phyloP scores from a whole-genome alignment of 1,140 invertebrate genomes.

The Mactra quadrangularis region DNA sequence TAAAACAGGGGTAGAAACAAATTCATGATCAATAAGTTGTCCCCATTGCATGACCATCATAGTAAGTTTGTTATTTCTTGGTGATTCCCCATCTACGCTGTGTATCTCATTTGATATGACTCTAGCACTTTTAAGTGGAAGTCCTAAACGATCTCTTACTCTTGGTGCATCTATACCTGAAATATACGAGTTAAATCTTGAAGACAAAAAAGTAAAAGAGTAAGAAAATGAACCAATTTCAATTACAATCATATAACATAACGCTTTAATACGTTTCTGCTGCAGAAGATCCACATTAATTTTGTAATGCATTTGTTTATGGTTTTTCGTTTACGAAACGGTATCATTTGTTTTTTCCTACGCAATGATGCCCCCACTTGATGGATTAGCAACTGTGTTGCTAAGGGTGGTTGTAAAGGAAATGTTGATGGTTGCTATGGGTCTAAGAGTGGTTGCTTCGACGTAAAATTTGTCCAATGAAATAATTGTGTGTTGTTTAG shows the following conservation, averaged over 20 bases:
- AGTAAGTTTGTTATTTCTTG: slow-evolving; percentile 10
- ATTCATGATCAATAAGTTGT: slow-evolving; percentile 62
- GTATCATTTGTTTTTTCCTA: no score
- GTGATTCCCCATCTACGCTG: not conserved
- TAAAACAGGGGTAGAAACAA: slow-evolving; percentile 36
- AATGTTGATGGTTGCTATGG: no score
- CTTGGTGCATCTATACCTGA: slow-evolving; percentile 50
- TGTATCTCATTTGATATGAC: slow-evolving; percentile 50
- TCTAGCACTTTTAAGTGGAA: slow-evolving; percentile 53
- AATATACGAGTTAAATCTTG: not conserved
- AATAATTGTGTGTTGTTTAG: no score
- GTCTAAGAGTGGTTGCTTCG: no score
- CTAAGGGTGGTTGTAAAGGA: no score
- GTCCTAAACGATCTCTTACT: not conserved
- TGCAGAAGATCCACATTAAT: not conserved
- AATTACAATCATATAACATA: not conserved
- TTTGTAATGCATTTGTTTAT: not conserved
- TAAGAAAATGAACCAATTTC: not conserved
- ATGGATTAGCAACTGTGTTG: no score
- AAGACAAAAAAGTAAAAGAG: not conserved
- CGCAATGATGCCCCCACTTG: no score
- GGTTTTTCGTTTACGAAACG: not conserved
- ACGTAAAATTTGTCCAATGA: no score
- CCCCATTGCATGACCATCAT: slow-evolving; percentile 60
- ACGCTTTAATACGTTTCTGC: not conserved